Evolutionary conservation across 2,888 invertebrate species (phyloP), one percentile per base, ranked within the genome.

Genomic region (Ecliptopera silaceata): DNA sequence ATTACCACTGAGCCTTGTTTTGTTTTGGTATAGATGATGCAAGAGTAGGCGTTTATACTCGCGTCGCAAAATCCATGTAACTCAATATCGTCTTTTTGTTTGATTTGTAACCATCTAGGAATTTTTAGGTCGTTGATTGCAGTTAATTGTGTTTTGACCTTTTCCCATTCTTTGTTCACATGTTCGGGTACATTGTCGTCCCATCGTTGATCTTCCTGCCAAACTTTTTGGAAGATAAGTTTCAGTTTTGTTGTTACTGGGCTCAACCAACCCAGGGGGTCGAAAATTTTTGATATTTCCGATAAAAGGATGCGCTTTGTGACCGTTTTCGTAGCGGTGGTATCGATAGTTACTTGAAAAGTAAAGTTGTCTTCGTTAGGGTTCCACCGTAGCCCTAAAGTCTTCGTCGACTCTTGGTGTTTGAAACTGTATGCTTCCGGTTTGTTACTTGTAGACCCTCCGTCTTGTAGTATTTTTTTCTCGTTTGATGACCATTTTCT

Each of bases 401-500:
- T 58, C 20, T 20, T 20, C 20, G 20, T 20, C 20, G 20, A 20
- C 20, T 20, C 20, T 20, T 20, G 20, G 20, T 20, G 20, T 20
- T 20, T 20, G 20, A 20, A 20, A 4, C 20, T 3, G 20, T 20
- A 20, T 3, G 20, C 3, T 2, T 20, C 20, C n/a, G n/a, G n/a
- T n/a, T n/a, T n/a, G n/a, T n/a, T n/a, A 20, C 20, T 20, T 20
- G 20, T 20, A 20, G 20, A 4, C 20, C 20, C 4, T 20, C 20
- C 4, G 2, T 20, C 20, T 2, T 20, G 20, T 20, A 20, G 20
- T 20, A 20, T 2, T 20, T 20, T 20, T 20, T 2, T 20, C 4
- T 20, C 20, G 20, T 20, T 20, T 20, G 20, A 20, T 20, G 20
- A 32, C 53, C 61, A 64, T 43, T 66, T 67, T 42, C 59, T 15